These are phyloP conservation scores for Leptopilina myrica DNA, from an alignment of 2,888 invertebrate genomes.

Conservation along the genomic window DNA sequence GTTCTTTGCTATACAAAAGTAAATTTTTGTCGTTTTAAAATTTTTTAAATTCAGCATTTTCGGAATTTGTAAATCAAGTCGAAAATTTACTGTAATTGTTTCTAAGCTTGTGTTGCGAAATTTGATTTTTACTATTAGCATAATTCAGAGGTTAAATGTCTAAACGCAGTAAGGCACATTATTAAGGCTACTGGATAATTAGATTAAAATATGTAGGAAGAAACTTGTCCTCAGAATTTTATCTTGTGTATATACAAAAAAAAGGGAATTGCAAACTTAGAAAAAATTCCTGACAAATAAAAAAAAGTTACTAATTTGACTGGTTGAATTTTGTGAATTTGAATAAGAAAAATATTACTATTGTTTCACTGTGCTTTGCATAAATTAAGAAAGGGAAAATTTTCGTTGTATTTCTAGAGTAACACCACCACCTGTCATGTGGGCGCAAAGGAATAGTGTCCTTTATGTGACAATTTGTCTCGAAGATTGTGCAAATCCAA, in stretches of 20 bases:
- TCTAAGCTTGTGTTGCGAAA: too few species aligned
- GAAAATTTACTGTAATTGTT: too few species aligned
- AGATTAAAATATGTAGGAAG: background rate
- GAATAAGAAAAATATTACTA: too few species aligned
- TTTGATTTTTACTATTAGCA: background rate
- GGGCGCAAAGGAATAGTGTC: constrained; percentile 93
- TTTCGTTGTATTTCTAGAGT: constrained; percentile 76
- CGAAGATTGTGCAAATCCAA: constrained; percentile 92
- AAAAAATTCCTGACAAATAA: too few species aligned
- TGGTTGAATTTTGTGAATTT: background rate
- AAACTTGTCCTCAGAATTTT: background rate
- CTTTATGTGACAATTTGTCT: constrained; percentile 93
- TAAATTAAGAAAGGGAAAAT: constrained; percentile 51
- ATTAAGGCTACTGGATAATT: background rate
- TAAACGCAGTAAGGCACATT: background rate
- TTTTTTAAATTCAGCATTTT: too few species aligned
- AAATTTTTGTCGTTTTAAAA: too few species aligned
- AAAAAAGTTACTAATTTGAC: background rate
- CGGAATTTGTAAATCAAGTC: too few species aligned
- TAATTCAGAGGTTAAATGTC: constrained; percentile 1
- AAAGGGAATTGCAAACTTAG: too few species aligned
- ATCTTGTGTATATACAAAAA: too few species aligned
- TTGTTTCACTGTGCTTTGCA: background rate
- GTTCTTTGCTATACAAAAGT: too few species aligned
- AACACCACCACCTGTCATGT: constrained; percentile 90